Evolutionary conservation across 2,797 vertebrate genomes (phyloP).

Genomic region (Myotis planiceps): DNA sequence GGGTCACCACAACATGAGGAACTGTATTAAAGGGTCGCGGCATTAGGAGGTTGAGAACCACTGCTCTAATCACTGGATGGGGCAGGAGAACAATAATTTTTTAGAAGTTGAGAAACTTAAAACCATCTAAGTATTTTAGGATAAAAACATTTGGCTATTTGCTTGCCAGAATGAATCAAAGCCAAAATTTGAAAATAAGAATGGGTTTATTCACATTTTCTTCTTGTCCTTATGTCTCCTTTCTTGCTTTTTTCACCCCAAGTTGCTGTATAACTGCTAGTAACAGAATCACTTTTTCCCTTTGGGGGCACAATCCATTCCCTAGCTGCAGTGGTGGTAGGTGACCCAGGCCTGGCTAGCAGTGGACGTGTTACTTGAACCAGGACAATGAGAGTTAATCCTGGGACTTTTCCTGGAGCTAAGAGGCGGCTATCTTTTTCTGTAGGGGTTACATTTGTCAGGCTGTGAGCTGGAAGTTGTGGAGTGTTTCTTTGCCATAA

Average conservation of each 20-base stretch:
- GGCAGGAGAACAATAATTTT: background rate
- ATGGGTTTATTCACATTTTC: background rate
- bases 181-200: background rate
- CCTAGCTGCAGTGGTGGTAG: background rate
- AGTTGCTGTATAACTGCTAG: background rate
- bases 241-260: background rate
- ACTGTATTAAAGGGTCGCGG: no score
- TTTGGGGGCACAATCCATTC: background rate
- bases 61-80: no score
- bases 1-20: no score
- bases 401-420: background rate
- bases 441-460: background rate
- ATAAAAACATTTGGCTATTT: background rate
- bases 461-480: background rate
- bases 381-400: background rate
- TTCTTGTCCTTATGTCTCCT: background rate
- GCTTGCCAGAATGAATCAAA: background rate
- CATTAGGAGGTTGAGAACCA: no score
- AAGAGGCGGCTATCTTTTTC: background rate
- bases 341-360: background rate
- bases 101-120: slow-evolving; percentile 26
- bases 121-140: background rate
- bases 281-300: background rate
- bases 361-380: background rate
- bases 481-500: background rate